Base-by-base conservation (phyloP, 2,888 invertebrate species). In the Drosophila maculinotata region DNA sequence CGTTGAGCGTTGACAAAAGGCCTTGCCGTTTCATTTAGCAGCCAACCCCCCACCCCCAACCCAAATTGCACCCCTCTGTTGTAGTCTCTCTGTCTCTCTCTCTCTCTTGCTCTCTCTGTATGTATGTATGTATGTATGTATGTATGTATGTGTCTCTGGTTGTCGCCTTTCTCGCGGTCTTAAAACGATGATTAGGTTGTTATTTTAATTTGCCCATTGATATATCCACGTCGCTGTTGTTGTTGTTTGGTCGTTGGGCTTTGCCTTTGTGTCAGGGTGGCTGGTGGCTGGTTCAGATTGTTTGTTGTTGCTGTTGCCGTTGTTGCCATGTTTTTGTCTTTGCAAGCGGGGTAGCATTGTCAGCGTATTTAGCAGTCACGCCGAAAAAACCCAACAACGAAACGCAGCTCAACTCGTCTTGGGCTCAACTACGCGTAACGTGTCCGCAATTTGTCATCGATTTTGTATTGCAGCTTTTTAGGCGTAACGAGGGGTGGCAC, bases 151-250 rank as follows among this genome's bases (percentile, higher is more conserved):
- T 44, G n/a, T 38, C 20, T 35, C 59, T 44, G 58, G 33, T 66
- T 87, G 87, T 82, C 84, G 89, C 86, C 81, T 86, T 88, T 71
- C 88, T 84, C 83, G 83, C 83, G 90, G 91, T 91, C 91, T 90
- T 90, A 91, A 91, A 91, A 91, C 91, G 91, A 91, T 91, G 91
- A 91, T 91, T 91, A 91, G 91, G 91, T 91, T 91, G 91, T 91
- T 91, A 91, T 91, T 91, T 91, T 91, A 91, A 91, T 91, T 91
- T 91, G 90, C 91, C 90, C 90, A 91, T 91, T 91, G 91, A 91
- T 91, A 91, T 90, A 86, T 86, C 88, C 88, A 60, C 33, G 45
- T 45, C 42, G 60, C 59, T 58, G 58, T 58, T 58, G 41, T 20
- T 60, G 62, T 66, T 60, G 69, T 66, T 58, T 59, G 63, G 68